A percentile compares a stretch with the other conserved stretches of the same genome.
Conservation (phyloP, 2,113 vertebrate species). For the Redunca redunca region DNA sequence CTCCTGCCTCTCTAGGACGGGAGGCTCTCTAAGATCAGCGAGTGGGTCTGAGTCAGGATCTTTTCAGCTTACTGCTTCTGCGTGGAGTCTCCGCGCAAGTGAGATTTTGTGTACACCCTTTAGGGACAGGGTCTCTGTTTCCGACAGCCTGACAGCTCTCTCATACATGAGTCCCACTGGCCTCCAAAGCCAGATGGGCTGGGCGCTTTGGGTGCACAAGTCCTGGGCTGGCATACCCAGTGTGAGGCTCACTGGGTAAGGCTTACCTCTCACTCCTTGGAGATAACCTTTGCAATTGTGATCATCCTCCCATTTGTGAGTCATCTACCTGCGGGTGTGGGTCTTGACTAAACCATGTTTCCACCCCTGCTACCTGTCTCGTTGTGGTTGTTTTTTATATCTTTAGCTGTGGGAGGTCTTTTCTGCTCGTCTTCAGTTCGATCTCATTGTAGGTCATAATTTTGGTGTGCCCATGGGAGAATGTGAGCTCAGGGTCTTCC, state of each 20-base stretch:
- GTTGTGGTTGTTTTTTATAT: not conserved
- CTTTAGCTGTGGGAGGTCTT: not conserved
- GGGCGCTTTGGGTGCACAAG: not conserved
- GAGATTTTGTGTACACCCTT: not conserved
- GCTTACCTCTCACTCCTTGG: not conserved
- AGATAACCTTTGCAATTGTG: not conserved
- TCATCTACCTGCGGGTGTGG: not conserved
- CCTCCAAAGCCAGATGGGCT: not conserved
- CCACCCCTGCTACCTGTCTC: not conserved
- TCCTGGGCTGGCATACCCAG: not conserved
- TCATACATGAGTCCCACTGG: too few relatives aligned
- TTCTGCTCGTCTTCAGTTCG: not conserved
- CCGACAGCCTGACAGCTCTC: not conserved
- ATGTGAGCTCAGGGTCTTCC: not conserved
- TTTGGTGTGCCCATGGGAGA: not conserved
- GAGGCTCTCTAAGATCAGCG: not conserved
- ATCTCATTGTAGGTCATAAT: not conserved
- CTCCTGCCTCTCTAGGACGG: not conserved
- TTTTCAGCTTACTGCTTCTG: not conserved
- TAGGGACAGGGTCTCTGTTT: not conserved
- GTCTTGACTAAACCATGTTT: not conserved
- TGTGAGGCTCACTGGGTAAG: not conserved
- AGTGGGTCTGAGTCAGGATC: not conserved
- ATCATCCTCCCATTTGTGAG: not conserved
- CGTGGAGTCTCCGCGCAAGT: rapidly evolving